Evolutionary conservation across 2,113 vertebrate genomes (phyloP).

Genomic region (Percina caprodes): DNA sequence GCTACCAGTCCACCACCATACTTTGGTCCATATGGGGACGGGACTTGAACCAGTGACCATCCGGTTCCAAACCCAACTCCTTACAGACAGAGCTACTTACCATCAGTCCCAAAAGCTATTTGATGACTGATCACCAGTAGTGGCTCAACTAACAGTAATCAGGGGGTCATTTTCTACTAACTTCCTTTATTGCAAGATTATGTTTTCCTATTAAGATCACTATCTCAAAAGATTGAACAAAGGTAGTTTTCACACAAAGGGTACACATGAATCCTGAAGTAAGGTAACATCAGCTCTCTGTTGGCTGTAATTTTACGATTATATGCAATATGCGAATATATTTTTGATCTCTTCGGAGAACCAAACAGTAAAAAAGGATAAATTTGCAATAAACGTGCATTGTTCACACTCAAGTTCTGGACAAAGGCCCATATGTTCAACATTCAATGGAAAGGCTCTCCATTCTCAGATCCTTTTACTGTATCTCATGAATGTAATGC

Average conservation of each 20-base stretch:
- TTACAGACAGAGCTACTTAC: no score
- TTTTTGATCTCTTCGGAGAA: conserved; percentile 5
- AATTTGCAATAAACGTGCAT: neutral
- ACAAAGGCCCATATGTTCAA: conserved; percentile 33
- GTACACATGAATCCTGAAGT: neutral
- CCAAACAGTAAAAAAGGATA: conserved; percentile 1
- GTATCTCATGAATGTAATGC: conserved; percentile 50
- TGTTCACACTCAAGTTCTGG: neutral
- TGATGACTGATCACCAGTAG: neutral
- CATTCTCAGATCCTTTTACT: conserved; percentile 44
- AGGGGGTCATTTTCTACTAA: neutral
- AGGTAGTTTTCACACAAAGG: neutral
- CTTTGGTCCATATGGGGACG: no score
- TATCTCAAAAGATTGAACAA: neutral
- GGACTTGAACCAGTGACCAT: no score
- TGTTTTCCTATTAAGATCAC: neutral
- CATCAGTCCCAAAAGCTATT: neutral
- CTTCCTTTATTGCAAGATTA: neutral
- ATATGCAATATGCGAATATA: no score
- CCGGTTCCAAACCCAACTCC: no score
- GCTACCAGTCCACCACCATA: no score
- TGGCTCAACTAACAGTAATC: conserved; percentile 7
- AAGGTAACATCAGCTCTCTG: neutral
- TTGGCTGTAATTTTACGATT: neutral
- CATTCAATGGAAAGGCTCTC: conserved; percentile 33